These are phyloP conservation scores for Pammene aurita DNA, from an alignment of 2,888 invertebrate species.

Conservation along the genomic window DNA sequence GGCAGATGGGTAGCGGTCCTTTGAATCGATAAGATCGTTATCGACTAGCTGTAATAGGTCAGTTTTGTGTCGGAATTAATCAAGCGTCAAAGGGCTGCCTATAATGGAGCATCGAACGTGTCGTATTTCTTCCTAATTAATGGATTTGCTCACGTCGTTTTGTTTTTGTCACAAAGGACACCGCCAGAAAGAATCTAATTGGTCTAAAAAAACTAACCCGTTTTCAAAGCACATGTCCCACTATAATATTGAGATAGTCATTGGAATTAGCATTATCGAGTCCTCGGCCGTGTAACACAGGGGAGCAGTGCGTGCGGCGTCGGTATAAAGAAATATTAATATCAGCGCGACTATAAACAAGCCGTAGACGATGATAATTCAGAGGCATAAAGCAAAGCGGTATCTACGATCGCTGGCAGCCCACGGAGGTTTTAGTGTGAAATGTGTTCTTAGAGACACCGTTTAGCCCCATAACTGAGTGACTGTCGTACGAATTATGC, in stretches of 20 bases:
- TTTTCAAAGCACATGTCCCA: constrained; percentile 38
- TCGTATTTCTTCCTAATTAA: constrained; percentile 82
- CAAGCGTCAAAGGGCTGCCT: constrained; percentile 79
- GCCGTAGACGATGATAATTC: constrained; percentile 77
- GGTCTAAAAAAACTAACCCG: constrained; percentile 34
- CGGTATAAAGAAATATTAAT: constrained; percentile 79
- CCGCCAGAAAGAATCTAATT: constrained; percentile 61
- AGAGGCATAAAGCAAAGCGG: constrained; percentile 79
- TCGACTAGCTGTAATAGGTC: constrained; percentile 78
- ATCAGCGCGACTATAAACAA: constrained; percentile 74
- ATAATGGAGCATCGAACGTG: constrained; percentile 74
- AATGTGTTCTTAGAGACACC: constrained; percentile 81
- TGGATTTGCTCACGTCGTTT: constrained; percentile 75
- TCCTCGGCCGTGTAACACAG: constrained; percentile 35
- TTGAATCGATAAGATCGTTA: constrained; percentile 79
- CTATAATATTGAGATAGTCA: constrained; percentile 28
- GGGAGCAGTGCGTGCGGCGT: constrained; percentile 66
- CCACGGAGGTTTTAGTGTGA: constrained; percentile 79
- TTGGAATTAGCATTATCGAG: constrained; percentile 38
- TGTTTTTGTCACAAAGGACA: constrained; percentile 71
- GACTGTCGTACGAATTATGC: constrained; percentile 82
- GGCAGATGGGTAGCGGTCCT: constrained; percentile 76
- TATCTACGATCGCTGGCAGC: constrained; percentile 77
- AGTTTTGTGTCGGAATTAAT: constrained; percentile 81
- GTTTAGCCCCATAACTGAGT: constrained; percentile 82